phyloP scores from a whole-genome alignment of 2,113 vertebrate genomes.

The Channa maculata region DNA sequence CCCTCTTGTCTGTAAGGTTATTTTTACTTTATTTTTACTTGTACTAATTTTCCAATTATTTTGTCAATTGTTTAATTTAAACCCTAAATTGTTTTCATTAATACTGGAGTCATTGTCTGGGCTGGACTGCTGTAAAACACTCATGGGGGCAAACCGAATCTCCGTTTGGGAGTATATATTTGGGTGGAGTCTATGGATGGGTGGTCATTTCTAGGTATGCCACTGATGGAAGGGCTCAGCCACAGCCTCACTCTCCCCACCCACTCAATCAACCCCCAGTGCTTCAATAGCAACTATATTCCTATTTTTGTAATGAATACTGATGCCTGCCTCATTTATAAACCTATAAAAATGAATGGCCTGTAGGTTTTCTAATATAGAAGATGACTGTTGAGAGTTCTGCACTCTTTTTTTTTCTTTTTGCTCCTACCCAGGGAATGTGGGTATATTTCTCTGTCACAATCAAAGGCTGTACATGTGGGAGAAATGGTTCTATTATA shows the following conservation, averaged over 20 bases:
- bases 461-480: conserved; percentile 79
- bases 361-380: conserved; percentile 76
- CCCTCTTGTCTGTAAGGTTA: conserved; percentile 1
- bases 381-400: conserved; percentile 55
- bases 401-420: conserved; percentile 33
- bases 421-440: conserved; percentile 57
- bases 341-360: conserved; percentile 64
- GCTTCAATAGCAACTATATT: conserved; percentile 69
- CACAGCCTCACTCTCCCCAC: conserved; percentile 35
- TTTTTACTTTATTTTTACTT: too few species aligned
- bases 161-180: conserved; percentile 23
- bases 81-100: conserved; percentile 37
- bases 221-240: conserved; percentile 29
- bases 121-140: conserved; percentile 69
- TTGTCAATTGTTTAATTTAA: conserved; percentile 53
- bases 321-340: conserved; percentile 68
- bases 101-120: conserved; percentile 46
- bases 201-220: conserved; percentile 20
- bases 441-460: conserved; percentile 73
- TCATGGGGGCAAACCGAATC: conserved; percentile 24
- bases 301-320: conserved; percentile 81
- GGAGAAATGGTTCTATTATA: conserved; percentile 69
- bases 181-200: conserved; percentile 9
- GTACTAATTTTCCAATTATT: conserved; percentile 46
- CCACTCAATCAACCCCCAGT: conserved; percentile 41